These are phyloP conservation scores for Callyntrura sp. DNA, from an alignment of 2,888 invertebrate species.

Conservation along the genomic window DNA sequence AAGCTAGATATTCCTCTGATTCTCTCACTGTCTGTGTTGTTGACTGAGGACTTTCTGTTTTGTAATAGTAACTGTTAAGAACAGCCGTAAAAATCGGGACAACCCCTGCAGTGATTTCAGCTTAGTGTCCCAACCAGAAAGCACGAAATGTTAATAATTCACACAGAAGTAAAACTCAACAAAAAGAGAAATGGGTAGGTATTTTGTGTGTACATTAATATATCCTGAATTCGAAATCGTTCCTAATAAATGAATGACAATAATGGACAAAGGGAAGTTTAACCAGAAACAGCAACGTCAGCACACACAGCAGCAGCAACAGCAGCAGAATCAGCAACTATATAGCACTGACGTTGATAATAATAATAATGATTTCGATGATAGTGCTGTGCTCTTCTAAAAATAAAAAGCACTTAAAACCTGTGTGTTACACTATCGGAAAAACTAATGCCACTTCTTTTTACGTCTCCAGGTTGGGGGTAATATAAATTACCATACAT, in stretches of 20 bases:
- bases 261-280: conserved; percentile 37
- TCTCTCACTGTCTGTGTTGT: too few species aligned
- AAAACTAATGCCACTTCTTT: conserved; percentile 45
- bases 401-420: conserved; percentile 29
- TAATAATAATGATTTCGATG: too few species aligned
- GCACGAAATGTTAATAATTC: conserved; percentile 63
- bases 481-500: conserved; percentile 68
- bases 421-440: conserved; percentile 33
- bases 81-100: conserved; percentile 74
- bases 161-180: conserved; percentile 11
- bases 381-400: neutral
- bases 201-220: conserved; percentile 17
- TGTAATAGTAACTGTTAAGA: conserved; percentile 35
- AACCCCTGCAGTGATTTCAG: conserved; percentile 74
- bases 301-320: conserved; percentile 26
- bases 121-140: conserved; percentile 73
- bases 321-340: conserved; percentile 32
- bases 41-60: too few species aligned
- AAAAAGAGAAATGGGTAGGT: neutral
- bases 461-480: conserved; percentile 69
- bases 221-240: conserved; percentile 53
- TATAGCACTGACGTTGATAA: neutral
- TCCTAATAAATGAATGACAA: conserved; percentile 45
- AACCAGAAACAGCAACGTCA: conserved; percentile 68
- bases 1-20: too few species aligned